These are phyloP conservation scores for Chiroxiphia lanceolata DNA, from an alignment of 2,797 vertebrate genomes.

Conservation along the genomic window DNA sequence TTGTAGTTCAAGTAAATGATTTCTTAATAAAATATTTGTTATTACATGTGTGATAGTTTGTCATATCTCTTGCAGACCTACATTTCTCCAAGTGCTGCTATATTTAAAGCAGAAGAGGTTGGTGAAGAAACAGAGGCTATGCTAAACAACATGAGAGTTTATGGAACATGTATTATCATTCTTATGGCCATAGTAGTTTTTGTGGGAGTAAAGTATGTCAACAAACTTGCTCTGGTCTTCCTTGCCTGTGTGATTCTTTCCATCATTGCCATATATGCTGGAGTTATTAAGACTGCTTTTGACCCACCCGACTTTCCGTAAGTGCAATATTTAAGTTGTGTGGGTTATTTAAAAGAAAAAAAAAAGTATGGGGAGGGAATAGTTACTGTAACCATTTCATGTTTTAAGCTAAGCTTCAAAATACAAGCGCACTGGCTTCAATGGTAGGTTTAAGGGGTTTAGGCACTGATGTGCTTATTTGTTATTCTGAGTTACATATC, in stretches of 20 bases:
- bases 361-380: background rate
- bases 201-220: conserved; percentile 96
- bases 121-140: conserved; percentile 73
- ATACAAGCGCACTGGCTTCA: background rate
- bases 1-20: background rate
- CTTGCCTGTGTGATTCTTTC: conserved; percentile 94
- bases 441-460: background rate
- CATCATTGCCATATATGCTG: conserved; percentile 94
- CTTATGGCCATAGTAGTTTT: conserved; percentile 93
- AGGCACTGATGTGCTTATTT: background rate
- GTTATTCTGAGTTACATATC: background rate
- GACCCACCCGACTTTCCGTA: conserved; percentile 90
- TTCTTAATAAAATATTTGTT: background rate
- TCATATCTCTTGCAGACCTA: conserved; percentile 83
- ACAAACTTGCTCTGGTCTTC: conserved; percentile 94
- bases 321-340: conserved; percentile 47
- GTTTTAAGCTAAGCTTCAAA: background rate
- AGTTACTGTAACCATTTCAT: background rate
- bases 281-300: conserved; percentile 93
- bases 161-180: conserved; percentile 87
- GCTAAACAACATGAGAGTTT: conserved; percentile 95
- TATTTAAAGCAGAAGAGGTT: conserved; percentile 78
- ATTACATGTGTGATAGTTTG: background rate
- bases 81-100: conserved; percentile 89
- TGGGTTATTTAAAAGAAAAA: background rate